Percentiles rank a stretch among this genome's conserved stretches.
These are phyloP conservation scores for Polyommatus iphigenia DNA, from an alignment of 2,888 invertebrate genomes.

Conservation along the genomic window DNA sequence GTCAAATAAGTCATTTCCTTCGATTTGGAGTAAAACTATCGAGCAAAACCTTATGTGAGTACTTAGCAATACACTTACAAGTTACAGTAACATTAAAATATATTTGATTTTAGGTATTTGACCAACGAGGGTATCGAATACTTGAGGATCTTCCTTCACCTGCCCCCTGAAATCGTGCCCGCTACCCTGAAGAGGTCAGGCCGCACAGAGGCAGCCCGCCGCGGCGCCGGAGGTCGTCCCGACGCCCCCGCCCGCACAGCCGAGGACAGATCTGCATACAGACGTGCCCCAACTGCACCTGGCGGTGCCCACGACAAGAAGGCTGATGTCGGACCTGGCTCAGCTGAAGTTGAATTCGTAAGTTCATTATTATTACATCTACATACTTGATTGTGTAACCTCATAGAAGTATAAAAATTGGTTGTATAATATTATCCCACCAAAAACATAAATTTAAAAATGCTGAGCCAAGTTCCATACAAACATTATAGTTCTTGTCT, in stretches of 20 bases:
- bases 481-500: no score
- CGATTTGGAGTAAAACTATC: no score
- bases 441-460: no score
- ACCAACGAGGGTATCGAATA: constrained; percentile 99
- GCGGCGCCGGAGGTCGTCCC: constrained; percentile 85
- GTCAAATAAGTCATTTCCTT: no score
- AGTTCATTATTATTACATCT: constrained; percentile 56
- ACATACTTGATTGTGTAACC: no score
- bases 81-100: background rate
- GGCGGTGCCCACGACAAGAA: constrained; percentile 91
- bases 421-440: no score
- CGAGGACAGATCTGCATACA: constrained; percentile 91
- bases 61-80: background rate
- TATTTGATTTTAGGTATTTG: constrained; percentile 83
- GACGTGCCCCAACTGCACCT: constrained; percentile 85
- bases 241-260: constrained; percentile 87
- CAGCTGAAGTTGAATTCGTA: constrained; percentile 94
- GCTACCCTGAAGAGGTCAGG: constrained; percentile 96
- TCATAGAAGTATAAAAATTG: no score
- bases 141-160: constrained; percentile 95
- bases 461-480: no score
- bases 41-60: no score
- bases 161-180: constrained; percentile 99
- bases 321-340: constrained; percentile 97
- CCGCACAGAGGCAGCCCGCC: constrained; percentile 91